These are phyloP conservation scores for Rhynchonema sp. DNA, from an alignment of 2,888 invertebrate species.

Conservation along the genomic window DNA sequence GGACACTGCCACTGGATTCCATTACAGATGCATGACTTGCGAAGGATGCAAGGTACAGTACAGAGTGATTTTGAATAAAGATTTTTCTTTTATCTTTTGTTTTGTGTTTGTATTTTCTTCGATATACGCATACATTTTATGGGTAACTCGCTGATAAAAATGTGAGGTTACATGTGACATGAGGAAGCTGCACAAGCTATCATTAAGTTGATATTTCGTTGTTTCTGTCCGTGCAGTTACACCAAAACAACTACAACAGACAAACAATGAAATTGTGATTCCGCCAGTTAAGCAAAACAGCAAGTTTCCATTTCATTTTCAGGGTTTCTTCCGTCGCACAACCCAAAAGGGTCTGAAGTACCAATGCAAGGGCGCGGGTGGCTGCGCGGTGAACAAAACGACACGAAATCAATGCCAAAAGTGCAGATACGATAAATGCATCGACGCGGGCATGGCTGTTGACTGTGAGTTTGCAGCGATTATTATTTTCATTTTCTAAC, in stretches of 20 bases:
- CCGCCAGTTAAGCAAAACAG: no score
- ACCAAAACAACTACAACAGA: no score
- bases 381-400: conserved; percentile 30
- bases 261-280: no score
- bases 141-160: no score
- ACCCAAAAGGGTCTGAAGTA: conserved; percentile 31
- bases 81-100: no score
- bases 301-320: no score
- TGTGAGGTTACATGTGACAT: no score
- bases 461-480: conserved; percentile 28
- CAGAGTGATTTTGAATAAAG: no score
- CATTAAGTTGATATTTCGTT: no score
- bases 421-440: conserved; percentile 32
- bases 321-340: conserved; percentile 35
- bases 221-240: no score
- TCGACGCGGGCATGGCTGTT: conserved; percentile 32
- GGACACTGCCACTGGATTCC: conserved; percentile 34
- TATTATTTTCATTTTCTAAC: not conserved
- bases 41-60: conserved; percentile 36
- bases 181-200: no score
- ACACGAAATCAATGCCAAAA: conserved; percentile 33
- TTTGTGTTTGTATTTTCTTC: not conserved
- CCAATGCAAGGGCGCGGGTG: conserved; percentile 26
- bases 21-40: conserved; percentile 32
- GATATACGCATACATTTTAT: not conserved